Conservation (phyloP, 2,888 invertebrate species). For the Eurois occulta region DNA sequence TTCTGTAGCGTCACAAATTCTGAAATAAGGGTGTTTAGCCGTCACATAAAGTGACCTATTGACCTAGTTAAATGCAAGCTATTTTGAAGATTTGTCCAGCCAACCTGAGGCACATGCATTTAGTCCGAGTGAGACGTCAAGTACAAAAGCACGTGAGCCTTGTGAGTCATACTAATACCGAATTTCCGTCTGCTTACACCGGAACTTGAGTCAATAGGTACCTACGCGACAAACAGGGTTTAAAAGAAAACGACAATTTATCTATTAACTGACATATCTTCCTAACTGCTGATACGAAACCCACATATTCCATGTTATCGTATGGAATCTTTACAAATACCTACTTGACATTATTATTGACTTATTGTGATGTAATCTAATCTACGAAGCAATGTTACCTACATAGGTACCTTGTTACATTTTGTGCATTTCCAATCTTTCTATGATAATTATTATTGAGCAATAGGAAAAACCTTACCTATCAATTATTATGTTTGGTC, state of each 20-base stretch:
- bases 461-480: not conserved
- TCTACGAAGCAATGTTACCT: not conserved
- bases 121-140: not conserved
- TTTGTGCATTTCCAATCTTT: not conserved
- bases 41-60: no score
- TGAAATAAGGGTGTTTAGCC: no score
- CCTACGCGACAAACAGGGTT: not conserved
- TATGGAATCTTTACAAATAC: constrained; percentile 9
- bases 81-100: no score
- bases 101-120: no score
- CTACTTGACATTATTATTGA: not conserved
- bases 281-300: constrained; percentile 20
- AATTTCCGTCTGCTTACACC: constrained; percentile 17
- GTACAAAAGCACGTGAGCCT: not conserved
- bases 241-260: constrained; percentile 2
- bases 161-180: constrained; percentile 23
- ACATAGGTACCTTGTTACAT: not conserved
- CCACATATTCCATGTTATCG: constrained; percentile 22
- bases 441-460: not conserved
- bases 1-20: no score
- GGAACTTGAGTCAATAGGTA: constrained; percentile 1
- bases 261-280: not conserved
- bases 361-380: not conserved
- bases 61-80: no score
- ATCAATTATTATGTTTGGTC: not conserved